Base-by-base conservation (phyloP, 2,113 vertebrate species). In the Chunga burmeisteri region DNA sequence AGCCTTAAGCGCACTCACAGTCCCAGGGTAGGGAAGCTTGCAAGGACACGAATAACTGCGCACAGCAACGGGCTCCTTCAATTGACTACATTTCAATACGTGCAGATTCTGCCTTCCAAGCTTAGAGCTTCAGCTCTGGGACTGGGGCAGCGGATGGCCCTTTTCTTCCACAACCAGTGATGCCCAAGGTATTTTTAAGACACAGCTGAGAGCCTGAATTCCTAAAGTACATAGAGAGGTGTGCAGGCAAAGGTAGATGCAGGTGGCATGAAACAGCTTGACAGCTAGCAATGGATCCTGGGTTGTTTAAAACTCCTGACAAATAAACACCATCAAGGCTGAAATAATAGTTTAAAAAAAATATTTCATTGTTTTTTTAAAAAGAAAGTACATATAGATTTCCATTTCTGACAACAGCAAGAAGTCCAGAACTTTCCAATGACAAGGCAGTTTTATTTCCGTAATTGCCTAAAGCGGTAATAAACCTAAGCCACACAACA, bases 361-460 rank as follows among this genome's bases (percentile, higher is more conserved):
- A 42, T 1, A 55, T 4, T 79, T 79, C 53, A 78, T 65, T 40
- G 16, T 4, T 34, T 61, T 55, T 58, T 63, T 9, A 32, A 19
- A 81, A 70, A 77, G 44, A 49, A 74, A 90, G 50, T 27, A 66
- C 66, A 59, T 1, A 40, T 4, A 58, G 70, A 52, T 85, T 87
- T 44, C 78, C 61, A n/a, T 38, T 71, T 50, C 62, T 4, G 8
- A 81, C 61, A 62, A 30, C 55, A 58, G 82, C 25, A 59, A 23
- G 27, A 30, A 63, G 68, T 21, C 50, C 91, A 88, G 90, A 53
- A 42, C 32, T 50, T 72, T 23, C 42, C 86, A 42, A 6, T 6
- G 81, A 53, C 1, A 9, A 49, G 44, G 91, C 83, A 65, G 77
- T 13, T 96, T 96, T 93, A 88, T 93, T 94, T 66, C 86, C 52